Conservation (phyloP, 2,888 invertebrate genomes). For the Tachina grossa region DNA sequence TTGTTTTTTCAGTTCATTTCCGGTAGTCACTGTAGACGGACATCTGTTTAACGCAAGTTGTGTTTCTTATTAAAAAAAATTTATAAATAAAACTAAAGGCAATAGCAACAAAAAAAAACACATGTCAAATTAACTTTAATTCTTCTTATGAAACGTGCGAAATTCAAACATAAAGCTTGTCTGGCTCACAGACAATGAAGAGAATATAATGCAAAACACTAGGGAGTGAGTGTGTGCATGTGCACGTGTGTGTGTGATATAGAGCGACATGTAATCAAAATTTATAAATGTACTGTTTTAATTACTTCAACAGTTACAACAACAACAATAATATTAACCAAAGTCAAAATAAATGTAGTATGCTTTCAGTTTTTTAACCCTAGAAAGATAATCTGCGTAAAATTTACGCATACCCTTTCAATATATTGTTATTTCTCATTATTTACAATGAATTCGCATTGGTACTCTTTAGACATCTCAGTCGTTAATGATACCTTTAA, state of each 20-base stretch:
- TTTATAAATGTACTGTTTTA: neutral
- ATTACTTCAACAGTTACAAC: neutral
- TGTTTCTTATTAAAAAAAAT: neutral
- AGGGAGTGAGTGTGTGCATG: neutral
- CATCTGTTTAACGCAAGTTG: slow-evolving; percentile 12
- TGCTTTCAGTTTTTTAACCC: no score
- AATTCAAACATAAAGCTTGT: neutral
- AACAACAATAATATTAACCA: neutral
- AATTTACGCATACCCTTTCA: no score
- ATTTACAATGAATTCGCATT: no score
- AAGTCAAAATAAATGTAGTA: neutral
- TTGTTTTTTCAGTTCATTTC: slow-evolving; percentile 39
- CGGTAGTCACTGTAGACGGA: slow-evolving; percentile 55
- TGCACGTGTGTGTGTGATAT: no score
- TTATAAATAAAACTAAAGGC: slow-evolving; percentile 1
- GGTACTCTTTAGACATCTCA: no score
- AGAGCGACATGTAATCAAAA: no score
- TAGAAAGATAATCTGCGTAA: no score
- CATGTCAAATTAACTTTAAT: slow-evolving; percentile 9
- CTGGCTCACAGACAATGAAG: neutral
- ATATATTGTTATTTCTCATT: no score
- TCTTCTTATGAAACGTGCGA: neutral
- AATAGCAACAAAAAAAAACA: neutral
- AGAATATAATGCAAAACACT: neutral
- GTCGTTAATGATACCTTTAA: no score